Evolutionary conservation across 2,113 vertebrate genomes (phyloP), one percentile per base, ranked within the genome.

Genomic region (Sapayoa aenigma): DNA sequence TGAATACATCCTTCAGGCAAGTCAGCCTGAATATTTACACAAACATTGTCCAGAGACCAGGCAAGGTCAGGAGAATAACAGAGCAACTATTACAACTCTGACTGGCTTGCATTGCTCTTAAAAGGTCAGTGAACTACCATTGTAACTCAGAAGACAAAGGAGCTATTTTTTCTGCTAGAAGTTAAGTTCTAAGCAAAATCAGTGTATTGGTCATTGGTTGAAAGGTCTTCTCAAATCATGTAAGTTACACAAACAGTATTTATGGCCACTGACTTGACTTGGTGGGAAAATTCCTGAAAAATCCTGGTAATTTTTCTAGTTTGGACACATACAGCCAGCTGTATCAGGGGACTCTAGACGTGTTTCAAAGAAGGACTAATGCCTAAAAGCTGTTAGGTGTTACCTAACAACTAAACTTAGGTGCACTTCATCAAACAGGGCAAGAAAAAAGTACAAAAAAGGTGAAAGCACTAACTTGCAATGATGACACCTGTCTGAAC

Each of bases 1-100:
- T 78, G 67, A 73, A 81, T 6, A 73, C 11, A 49, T 2, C 14
- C 21, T 60, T 42, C 41, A 46, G 30, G 69, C 0, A 0, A 81
- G 33, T 69, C 73, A 81, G 30, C 55, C 16, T 30, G 50, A 37
- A 5, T 73, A 80, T 60, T 89, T 89, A 84, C 24, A 87, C 3
- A 49, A 76, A 60, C 41, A 47, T 52, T 73, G 86, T 27, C 5
- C 37, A 69, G 49, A 77, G 15, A 62, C 50, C 49, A 81, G 49
- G 24, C 2, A 5, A 84, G 16, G 37, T 49, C 73, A 58, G 37
- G 14, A 87, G 11, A 49, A 21, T 4, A 73, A 53, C 19, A 58
- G 44, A 73, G 31, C 10, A 42, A 58, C 44, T 30, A 73, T 18
- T 37, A 46, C 83, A 84, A 47, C 84, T 72, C 8, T 42, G 42